These are phyloP conservation scores for Dryobota labecula DNA, from an alignment of 2,888 invertebrate species.

Conservation along the genomic window DNA sequence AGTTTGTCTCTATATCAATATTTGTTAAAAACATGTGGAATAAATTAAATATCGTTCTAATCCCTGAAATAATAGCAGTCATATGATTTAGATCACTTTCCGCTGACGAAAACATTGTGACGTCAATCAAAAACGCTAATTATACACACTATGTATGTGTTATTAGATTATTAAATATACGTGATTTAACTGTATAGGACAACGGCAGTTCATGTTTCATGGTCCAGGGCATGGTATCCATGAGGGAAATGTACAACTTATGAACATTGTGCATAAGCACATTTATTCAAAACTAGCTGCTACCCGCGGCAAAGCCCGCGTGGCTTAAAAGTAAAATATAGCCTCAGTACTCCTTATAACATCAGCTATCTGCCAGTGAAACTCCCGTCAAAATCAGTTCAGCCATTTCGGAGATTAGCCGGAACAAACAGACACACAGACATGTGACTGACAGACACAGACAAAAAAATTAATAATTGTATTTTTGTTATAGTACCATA, in stretches of 20 bases:
- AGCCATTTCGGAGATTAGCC: no score
- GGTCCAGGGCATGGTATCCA: no score
- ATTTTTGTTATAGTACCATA: no score
- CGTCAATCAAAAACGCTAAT: conserved; percentile 30
- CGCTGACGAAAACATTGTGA: conserved; percentile 30
- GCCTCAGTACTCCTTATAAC: no score
- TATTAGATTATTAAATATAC: background rate
- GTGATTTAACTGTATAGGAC: background rate
- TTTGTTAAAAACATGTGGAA: conserved; percentile 31
- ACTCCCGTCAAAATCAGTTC: no score
- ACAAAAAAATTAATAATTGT: no score
- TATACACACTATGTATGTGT: conserved; percentile 10
- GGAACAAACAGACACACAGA: no score
- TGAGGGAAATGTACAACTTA: background rate
- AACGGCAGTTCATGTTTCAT: background rate
- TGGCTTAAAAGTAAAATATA: no score
- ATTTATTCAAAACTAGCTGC: background rate
- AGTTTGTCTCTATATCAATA: conserved; percentile 28
- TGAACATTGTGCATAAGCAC: background rate
- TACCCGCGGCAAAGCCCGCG: no score
- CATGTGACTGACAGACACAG: no score
- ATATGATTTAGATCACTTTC: conserved; percentile 45
- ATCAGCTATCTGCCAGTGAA: no score
- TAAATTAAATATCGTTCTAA: conserved; percentile 45
- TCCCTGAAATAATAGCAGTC: conserved; percentile 48